Percentiles rank a stretch among this genome's conserved stretches.
Evolutionary conservation across 2,113 vertebrate genomes (phyloP).

Genomic region (Onychostoma macrolepis): DNA sequence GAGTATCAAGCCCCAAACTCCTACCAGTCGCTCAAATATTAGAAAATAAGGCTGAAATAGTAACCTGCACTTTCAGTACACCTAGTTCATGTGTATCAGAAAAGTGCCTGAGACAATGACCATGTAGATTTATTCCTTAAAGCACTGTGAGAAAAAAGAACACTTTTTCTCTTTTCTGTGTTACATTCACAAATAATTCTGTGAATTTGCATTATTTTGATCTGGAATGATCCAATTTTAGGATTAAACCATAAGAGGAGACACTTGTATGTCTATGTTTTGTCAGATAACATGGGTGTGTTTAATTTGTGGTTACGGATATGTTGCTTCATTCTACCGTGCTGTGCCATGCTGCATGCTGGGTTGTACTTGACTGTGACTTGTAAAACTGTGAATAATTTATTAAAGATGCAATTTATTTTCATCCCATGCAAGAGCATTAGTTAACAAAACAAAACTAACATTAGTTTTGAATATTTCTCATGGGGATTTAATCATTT

Average conservation of each 20-base stretch:
- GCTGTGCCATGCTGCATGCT: constrained; percentile 51
- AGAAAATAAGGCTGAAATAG: constrained; percentile 65
- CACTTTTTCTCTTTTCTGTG: not conserved
- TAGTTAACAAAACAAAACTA: no score
- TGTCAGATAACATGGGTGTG: not conserved
- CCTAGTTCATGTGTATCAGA: constrained; percentile 69
- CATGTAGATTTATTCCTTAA: not conserved
- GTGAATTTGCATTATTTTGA: constrained; percentile 47
- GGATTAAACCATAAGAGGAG: constrained; percentile 13
- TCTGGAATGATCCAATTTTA: constrained; percentile 33
- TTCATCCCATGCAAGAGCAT: not conserved
- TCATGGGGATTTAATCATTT: no score
- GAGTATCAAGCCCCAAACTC: constrained; percentile 30
- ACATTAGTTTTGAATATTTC: no score
- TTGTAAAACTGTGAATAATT: constrained; percentile 39
- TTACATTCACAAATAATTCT: constrained; percentile 46
- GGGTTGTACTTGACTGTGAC: constrained; percentile 47
- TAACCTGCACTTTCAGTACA: constrained; percentile 75
- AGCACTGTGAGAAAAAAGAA: not conserved
- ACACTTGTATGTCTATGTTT: constrained; percentile 4
- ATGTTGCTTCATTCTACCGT: not conserved
- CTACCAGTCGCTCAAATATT: constrained; percentile 31
- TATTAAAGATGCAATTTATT: constrained; percentile 31
- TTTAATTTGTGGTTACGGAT: constrained; percentile 21
- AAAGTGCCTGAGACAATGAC: constrained; percentile 62